These are phyloP conservation scores for Lineus longissimus DNA, from an alignment of 1,140 invertebrate species.

Conservation along the genomic window DNA sequence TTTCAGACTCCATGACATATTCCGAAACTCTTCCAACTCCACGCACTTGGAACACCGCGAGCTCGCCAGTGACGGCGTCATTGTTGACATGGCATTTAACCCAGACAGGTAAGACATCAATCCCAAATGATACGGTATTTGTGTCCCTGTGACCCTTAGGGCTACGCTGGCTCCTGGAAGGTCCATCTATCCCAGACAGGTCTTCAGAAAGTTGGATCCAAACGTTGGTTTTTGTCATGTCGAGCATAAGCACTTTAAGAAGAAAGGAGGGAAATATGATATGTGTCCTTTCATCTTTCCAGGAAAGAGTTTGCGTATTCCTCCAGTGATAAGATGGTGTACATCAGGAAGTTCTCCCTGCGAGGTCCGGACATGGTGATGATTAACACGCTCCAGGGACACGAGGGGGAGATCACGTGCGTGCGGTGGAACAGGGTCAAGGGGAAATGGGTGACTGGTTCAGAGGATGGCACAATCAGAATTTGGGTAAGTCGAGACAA, in stretches of 20 bases:
- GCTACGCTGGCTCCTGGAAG: no score
- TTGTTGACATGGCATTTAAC: slow-evolving; percentile 47
- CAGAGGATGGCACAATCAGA: slow-evolving; percentile 50
- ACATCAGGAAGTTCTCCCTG: slow-evolving; percentile 50
- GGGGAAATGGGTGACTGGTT: slow-evolving; percentile 49
- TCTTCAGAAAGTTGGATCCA: no score
- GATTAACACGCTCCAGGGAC: slow-evolving; percentile 48
- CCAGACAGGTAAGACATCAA: slow-evolving; percentile 31
- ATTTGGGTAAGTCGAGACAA: slow-evolving; percentile 43
- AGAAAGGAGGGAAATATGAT: no score
- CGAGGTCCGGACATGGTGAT: slow-evolving; percentile 46
- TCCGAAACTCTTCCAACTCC: slow-evolving; percentile 23
- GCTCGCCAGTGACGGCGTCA: slow-evolving; percentile 49
- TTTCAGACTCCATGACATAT: slow-evolving; percentile 41
- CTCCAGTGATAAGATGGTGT: slow-evolving; percentile 52
- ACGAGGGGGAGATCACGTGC: slow-evolving; percentile 48
- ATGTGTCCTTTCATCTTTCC: slow-evolving; percentile 8
- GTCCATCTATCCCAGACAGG: no score
- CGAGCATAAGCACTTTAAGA: no score
- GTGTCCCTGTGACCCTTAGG: no score
- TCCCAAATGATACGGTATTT: neutral
- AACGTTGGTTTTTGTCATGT: no score
- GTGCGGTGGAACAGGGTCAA: slow-evolving; percentile 44
- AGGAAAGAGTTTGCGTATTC: slow-evolving; percentile 52
- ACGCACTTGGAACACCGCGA: slow-evolving; percentile 18